phyloP scores from a whole-genome alignment of 2,888 invertebrate genomes.

The Folsomia candida region DNA sequence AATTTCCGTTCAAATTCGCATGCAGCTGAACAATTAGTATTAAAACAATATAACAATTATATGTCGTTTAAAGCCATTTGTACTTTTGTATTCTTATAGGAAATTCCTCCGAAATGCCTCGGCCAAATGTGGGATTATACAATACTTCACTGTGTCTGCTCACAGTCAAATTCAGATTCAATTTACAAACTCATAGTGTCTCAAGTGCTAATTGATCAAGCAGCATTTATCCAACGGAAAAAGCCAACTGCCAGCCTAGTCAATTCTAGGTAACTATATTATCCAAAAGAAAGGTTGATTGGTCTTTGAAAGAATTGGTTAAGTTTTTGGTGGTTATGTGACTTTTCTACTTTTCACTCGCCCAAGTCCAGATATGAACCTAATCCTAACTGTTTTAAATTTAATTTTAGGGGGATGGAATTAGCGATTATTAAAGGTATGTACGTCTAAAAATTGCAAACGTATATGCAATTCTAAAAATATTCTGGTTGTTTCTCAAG shows the following conservation, averaged over 20 bases:
- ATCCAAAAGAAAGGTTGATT: no score
- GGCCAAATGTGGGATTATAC: conserved; percentile 48
- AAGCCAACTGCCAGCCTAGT: conserved; percentile 54
- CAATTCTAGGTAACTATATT: conserved; percentile 59
- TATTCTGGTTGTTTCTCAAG: no score
- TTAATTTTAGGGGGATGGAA: conserved; percentile 60
- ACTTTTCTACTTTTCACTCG: no score
- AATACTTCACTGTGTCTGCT: conserved; percentile 43
- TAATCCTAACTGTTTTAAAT: background rate
- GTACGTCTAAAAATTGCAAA: no score
- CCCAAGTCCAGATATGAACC: background rate
- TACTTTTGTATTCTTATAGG: conserved; percentile 24
- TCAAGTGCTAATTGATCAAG: conserved; percentile 43
- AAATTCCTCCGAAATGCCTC: conserved; percentile 45
- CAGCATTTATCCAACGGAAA: conserved; percentile 34
- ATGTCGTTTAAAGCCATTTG: background rate
- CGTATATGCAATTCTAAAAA: no score
- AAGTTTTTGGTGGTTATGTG: no score
- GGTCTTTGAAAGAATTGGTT: no score
- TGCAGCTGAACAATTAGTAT: background rate
- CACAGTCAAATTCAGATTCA: conserved; percentile 29
- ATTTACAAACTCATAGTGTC: conserved; percentile 45
- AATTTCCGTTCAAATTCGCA: background rate
- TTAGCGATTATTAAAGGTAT: conserved; percentile 63
- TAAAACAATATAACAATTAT: no score